These are phyloP conservation scores for Cyrtonyx montezumae DNA, from an alignment of 2,113 vertebrate genomes.

Conservation along the genomic window DNA sequence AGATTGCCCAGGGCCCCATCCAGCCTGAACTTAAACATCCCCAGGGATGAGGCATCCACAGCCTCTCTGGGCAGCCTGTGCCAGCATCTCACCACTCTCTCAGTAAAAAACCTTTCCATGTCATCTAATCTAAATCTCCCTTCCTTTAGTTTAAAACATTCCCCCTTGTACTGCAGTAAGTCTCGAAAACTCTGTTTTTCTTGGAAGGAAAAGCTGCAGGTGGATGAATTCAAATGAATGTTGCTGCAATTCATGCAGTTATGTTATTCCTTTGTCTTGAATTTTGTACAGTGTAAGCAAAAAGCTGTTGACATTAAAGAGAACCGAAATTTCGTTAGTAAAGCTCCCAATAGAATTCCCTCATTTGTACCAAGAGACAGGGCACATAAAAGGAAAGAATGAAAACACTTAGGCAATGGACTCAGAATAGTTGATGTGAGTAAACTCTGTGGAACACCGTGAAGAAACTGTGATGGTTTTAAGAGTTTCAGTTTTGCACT, in stretches of 20 bases:
- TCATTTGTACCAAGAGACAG: not conserved
- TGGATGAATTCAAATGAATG: not conserved
- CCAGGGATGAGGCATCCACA: no score
- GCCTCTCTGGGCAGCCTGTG: no score
- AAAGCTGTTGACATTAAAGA: not conserved
- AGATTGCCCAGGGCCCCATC: no score
- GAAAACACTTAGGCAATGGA: not conserved
- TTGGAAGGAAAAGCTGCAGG: not conserved
- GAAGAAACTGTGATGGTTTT: accelerated
- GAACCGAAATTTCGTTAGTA: not conserved
- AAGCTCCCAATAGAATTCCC: not conserved
- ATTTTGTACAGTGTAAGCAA: not conserved
- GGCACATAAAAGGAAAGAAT: accelerated
- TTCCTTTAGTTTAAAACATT: no score
- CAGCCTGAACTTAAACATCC: no score
- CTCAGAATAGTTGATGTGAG: accelerated
- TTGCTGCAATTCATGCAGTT: not conserved
- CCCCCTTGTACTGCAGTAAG: not conserved
- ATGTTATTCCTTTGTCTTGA: not conserved
- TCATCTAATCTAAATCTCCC: no score
- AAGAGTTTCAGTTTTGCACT: not conserved
- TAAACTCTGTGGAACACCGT: not conserved
- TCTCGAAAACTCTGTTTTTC: not conserved
- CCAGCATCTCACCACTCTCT: no score
- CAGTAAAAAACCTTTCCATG: no score